A percentile compares a stretch with the other conserved stretches of the same genome.
These are phyloP conservation scores for Myotis daubentonii DNA, from an alignment of 2,797 vertebrate genomes.

Conservation along the genomic window DNA sequence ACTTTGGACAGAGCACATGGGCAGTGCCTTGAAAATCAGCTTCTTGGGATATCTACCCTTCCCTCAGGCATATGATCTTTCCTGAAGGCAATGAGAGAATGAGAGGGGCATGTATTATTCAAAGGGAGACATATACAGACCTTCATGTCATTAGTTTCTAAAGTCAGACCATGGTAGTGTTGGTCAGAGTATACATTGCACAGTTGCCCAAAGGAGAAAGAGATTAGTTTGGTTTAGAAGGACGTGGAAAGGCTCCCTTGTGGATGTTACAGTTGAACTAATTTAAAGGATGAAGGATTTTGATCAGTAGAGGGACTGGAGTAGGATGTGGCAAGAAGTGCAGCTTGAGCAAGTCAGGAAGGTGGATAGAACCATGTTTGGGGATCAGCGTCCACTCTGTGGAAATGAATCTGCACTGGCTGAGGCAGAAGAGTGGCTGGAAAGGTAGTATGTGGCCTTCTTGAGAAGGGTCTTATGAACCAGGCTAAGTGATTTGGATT, in stretches of 20 bases:
- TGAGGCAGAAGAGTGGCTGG: neutral
- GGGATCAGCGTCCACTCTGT: neutral
- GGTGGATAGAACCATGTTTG: neutral
- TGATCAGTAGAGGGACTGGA: neutral
- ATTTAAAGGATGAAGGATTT: constrained; percentile 31
- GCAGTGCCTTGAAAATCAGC: neutral
- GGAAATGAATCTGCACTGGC: neutral
- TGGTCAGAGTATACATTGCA: neutral
- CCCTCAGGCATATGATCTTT: neutral
- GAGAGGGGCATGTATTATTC: neutral
- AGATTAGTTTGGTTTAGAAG: constrained; percentile 36
- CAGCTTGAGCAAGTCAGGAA: neutral
- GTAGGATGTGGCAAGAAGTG: neutral
- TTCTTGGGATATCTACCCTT: neutral
- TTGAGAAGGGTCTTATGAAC: neutral
- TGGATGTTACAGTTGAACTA: neutral
- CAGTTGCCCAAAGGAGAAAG: neutral
- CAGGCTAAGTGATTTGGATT: neutral
- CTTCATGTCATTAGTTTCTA: constrained; percentile 14
- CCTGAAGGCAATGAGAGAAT: neutral
- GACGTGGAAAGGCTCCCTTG: neutral
- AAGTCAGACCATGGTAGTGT: neutral
- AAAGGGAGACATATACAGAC: neutral
- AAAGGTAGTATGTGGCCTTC: neutral
- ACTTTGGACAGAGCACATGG: neutral